Evolutionary conservation across 2,888 invertebrate genomes (phyloP).

Genomic region (Drosophila rellima): DNA sequence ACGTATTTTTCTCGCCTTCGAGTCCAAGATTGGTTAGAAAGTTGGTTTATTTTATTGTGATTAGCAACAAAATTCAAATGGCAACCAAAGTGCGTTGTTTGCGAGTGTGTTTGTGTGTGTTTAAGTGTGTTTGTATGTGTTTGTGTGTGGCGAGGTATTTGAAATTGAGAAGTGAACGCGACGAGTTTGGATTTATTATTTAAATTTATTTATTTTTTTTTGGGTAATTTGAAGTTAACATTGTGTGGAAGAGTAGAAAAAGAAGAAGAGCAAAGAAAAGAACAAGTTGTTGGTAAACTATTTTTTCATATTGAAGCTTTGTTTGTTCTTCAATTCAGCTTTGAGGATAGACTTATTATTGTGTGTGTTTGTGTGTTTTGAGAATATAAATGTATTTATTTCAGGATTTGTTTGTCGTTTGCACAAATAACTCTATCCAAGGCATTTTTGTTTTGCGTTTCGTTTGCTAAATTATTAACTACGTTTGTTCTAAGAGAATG

Average conservation of each 20-base stretch:
- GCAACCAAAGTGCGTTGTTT: slow-evolving; percentile 33
- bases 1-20: slow-evolving; percentile 92
- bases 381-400: neutral
- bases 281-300: slow-evolving; percentile 71
- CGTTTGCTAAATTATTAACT: slow-evolving; percentile 66
- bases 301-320: slow-evolving; percentile 46
- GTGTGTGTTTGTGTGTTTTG: slow-evolving; percentile 6
- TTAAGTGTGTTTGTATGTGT: slow-evolving; percentile 13
- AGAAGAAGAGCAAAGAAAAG: slow-evolving; percentile 84
- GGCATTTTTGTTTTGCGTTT: slow-evolving; percentile 45
- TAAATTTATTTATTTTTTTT: no score
- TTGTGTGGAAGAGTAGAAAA: slow-evolving; percentile 66
- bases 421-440: slow-evolving; percentile 66
- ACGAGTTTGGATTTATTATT: slow-evolving; percentile 21
- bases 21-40: slow-evolving; percentile 38
- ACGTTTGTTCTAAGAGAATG: slow-evolving; percentile 72
- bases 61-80: slow-evolving; percentile 54
- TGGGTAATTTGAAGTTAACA: slow-evolving; percentile 31
- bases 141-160: slow-evolving; percentile 7
- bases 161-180: slow-evolving; percentile 24
- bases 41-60: slow-evolving; percentile 33
- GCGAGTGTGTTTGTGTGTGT: slow-evolving; percentile 9
- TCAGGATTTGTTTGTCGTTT: slow-evolving; percentile 6
- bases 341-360: slow-evolving; percentile 61
- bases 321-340: slow-evolving; percentile 45